Conservation (phyloP, 1,140 invertebrate species). For the Leptoteleia sp. region DNA sequence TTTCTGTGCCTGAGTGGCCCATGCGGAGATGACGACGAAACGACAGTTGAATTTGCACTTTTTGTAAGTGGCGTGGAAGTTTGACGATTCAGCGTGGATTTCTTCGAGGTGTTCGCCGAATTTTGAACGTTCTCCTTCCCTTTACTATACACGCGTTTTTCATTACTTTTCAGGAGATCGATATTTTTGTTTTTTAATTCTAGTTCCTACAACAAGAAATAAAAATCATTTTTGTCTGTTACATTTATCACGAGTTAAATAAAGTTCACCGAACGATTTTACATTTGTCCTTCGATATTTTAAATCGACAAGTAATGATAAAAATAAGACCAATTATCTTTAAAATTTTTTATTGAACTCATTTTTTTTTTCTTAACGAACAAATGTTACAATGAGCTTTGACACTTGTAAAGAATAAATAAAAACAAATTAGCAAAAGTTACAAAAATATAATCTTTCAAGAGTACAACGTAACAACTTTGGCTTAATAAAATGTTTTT, state of each 20-base stretch:
- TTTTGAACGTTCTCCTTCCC: constrained; percentile 77
- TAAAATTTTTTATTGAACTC: constrained; percentile 49
- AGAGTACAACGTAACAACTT: constrained; percentile 35
- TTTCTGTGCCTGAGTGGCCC: constrained; percentile 76
- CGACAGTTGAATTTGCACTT: constrained; percentile 67
- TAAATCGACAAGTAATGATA: constrained; percentile 6
- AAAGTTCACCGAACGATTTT: too few relatives aligned
- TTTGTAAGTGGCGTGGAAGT: constrained; percentile 62
- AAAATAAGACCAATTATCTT: constrained; percentile 49
- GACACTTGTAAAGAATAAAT: constrained; percentile 23
- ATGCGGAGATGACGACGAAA: constrained; percentile 72
- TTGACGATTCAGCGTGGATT: constrained; percentile 41
- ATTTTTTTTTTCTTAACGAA: background rate
- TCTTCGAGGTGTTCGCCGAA: constrained; percentile 53
- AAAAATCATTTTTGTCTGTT: constrained; percentile 12
- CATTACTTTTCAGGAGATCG: constrained; percentile 71
- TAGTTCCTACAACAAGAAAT: constrained; percentile 75
- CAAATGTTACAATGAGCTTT: constrained; percentile 41
- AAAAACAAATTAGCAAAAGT: constrained; percentile 30
- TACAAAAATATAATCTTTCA: constrained; percentile 47
- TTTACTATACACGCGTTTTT: constrained; percentile 71
- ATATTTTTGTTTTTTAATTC: constrained; percentile 69
- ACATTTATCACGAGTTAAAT: background rate
- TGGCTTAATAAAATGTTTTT: constrained; percentile 26
- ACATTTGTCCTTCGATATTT: background rate